Conservation (phyloP, 2,888 invertebrate species). For the Boloria selene region DNA sequence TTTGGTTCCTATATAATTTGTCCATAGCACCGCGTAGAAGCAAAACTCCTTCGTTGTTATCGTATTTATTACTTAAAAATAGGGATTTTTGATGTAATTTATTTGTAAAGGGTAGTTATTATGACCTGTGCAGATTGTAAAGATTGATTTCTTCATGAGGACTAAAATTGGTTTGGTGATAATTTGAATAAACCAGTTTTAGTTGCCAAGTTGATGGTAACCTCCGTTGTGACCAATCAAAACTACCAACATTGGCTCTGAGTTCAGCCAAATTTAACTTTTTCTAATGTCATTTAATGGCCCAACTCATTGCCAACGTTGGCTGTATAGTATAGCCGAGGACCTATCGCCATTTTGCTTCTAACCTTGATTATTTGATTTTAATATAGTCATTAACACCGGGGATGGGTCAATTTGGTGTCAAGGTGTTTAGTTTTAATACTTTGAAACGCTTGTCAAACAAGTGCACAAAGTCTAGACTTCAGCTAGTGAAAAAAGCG, state of each 20-base stretch:
- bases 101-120: constrained; percentile 70
- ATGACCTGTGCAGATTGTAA: constrained; percentile 51
- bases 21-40: constrained; percentile 36
- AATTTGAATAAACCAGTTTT: not conserved
- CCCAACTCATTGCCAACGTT: constrained; percentile 1
- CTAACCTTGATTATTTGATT: constrained; percentile 20
- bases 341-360: constrained; percentile 6
- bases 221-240: not conserved
- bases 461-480: constrained; percentile 74
- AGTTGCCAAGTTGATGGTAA: constrained; percentile 3
- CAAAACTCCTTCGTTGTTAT: constrained; percentile 62
- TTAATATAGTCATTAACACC: constrained; percentile 23
- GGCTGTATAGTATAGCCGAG: constrained; percentile 4
- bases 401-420: constrained; percentile 37
- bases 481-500: constrained; percentile 60
- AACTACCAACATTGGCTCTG: constrained; percentile 7
- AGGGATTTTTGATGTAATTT: constrained; percentile 75
- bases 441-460: constrained; percentile 76
- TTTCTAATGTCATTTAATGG: not conserved
- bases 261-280: constrained; percentile 1
- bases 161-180: not conserved
- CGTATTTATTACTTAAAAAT: constrained; percentile 74
- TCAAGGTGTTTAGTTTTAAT: constrained; percentile 51
- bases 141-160: constrained; percentile 25
- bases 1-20: constrained; percentile 24